phyloP scores from a whole-genome alignment of 2,888 invertebrate genomes.

The Melanophora roralis region DNA sequence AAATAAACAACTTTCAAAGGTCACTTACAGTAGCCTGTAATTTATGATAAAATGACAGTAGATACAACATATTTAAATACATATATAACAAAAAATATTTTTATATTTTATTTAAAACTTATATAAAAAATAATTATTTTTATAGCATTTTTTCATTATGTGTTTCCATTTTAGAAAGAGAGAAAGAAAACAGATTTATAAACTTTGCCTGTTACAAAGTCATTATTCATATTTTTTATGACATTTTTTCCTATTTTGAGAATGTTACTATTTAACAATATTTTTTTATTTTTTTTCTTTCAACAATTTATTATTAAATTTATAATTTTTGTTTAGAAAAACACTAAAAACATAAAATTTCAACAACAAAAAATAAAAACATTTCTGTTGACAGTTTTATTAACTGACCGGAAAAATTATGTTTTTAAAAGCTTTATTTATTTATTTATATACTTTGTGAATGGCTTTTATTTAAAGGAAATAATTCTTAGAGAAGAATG shows the following conservation, averaged over 20 bases:
- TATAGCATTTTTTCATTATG: constrained; percentile 3
- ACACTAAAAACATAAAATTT: neutral
- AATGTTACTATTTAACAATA: constrained; percentile 26
- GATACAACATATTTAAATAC: neutral
- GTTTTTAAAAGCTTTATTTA: constrained; percentile 43
- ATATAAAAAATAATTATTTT: constrained; percentile 39
- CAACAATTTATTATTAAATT: constrained; percentile 43
- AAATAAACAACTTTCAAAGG: constrained; percentile 41
- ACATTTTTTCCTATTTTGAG: constrained; percentile 24
- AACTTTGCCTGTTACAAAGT: constrained; percentile 58
- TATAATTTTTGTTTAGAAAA: constrained; percentile 1
- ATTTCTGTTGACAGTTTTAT: constrained; percentile 60
- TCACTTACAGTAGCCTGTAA: constrained; percentile 45
- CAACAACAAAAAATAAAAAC: constrained; percentile 15
- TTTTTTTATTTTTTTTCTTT: constrained; percentile 31
- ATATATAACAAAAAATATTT: neutral
- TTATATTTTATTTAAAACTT: constrained; percentile 8
- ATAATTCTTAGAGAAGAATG: neutral
- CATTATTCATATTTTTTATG: constrained; percentile 58
- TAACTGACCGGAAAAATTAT: constrained; percentile 60
- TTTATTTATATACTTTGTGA: neutral
- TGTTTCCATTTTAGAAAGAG: neutral
- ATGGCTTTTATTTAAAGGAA: neutral
- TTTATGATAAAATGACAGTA: neutral
- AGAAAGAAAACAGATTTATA: constrained; percentile 47